Base-by-base conservation (phyloP, 2,797 vertebrate species). In the Sebastolobus altivelis region DNA sequence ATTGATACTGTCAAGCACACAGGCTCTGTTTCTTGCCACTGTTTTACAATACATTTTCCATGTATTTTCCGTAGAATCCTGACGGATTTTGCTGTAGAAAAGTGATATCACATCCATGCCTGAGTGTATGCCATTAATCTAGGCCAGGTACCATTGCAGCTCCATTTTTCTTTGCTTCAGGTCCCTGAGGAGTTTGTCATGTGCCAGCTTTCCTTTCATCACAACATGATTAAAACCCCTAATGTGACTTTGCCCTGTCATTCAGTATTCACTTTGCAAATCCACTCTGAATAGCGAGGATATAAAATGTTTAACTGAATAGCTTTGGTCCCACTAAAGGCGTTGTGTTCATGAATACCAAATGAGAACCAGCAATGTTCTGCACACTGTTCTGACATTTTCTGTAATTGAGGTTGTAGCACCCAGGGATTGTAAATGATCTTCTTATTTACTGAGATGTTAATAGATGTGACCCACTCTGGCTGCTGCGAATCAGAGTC, bases 171-270 rank as follows among this genome's bases (percentile, higher is more conserved):
- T 27, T 49, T 37, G 22, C 71, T 43, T 72, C 71, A 56, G 61
- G 55, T 38, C 63, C 72, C 62, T 31, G 72, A 62, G 63, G 75
- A 72, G 70, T 83, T 81, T 72, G 56, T 75, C 72, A 60, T 63
- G 46, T 77, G 69, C 74, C 79, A 68, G 77, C 54, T 83, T 79
- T 74, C 65, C 66, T 91, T 89, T 90, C 82, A 87, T 84, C 85
- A 71, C 83, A 80, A 72, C 73, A 79, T 88, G 72, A 90, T 91
- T 91, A 88, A 88, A 89, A 59, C 22, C 75, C 46, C 61, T 72
- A 59, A 80, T 75, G 72, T 87, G 82, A 83, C 82, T 86, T 89
- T 86, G 65, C 55, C 11, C 33, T 16, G 1, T 86, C 81, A 79
- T 82, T 90, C 59, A 66, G 38, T 72, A 56, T 82, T 84, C 71